phyloP scores from a whole-genome alignment of 2,797 vertebrate genomes.

The Hyperoplus lanceolatus region DNA sequence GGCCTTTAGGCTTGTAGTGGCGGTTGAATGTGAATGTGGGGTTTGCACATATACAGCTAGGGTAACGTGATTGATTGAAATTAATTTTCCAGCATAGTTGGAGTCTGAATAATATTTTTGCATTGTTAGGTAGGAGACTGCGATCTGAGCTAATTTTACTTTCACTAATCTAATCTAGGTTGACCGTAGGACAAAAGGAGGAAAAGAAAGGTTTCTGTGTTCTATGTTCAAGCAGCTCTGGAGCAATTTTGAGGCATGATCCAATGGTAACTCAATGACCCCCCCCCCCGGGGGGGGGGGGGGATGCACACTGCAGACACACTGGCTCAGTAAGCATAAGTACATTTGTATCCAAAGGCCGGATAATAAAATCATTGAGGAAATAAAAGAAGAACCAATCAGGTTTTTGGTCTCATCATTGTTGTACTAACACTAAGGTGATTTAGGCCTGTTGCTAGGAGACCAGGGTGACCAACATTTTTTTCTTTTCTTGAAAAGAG shows the following conservation, averaged over 20 bases:
- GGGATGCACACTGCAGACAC: slow-evolving; percentile 17
- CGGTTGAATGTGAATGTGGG: background rate
- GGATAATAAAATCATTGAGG: background rate
- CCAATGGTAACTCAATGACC: slow-evolving; percentile 48
- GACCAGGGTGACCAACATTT: background rate
- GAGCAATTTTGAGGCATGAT: slow-evolving; percentile 46
- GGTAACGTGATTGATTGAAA: background rate
- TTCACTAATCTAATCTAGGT: slow-evolving; percentile 32
- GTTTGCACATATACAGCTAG: background rate
- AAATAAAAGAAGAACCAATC: background rate
- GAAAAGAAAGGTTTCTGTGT: slow-evolving; percentile 21
- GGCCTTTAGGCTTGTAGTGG: too few species aligned
- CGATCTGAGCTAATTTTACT: slow-evolving; percentile 30
- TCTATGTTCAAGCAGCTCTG: slow-evolving; percentile 25
- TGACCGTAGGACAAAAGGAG: background rate
- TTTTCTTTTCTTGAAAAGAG: background rate
- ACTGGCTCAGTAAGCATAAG: background rate
- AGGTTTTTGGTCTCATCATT: background rate
- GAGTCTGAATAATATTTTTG: background rate
- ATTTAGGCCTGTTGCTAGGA: background rate
- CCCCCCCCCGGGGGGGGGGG: slow-evolving; percentile 45
- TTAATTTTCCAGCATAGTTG: background rate
- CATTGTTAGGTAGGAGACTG: background rate
- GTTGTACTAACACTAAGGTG: background rate
- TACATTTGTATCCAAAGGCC: slow-evolving; percentile 1